Evolutionary conservation across 2,888 invertebrate genomes (phyloP), one percentile per base, ranked within the genome.

Genomic region (Apoda limacodes): DNA sequence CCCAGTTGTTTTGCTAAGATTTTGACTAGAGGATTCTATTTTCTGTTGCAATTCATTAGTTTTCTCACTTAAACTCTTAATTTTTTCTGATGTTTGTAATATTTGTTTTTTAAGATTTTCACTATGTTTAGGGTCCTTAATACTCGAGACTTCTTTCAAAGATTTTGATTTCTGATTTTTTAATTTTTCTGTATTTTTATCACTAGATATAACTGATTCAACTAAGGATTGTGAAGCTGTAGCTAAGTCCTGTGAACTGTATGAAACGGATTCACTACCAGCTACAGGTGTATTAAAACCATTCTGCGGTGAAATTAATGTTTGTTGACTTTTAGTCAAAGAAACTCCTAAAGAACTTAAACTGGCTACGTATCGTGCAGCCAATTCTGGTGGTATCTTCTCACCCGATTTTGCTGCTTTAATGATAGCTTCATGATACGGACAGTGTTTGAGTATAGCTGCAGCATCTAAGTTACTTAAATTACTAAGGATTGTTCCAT

Each of bases 301-400:
- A 13, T 68, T 68, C 30, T 62, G 55, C 3, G 59, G 42, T 0
- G 61, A 60, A 5, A 51, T 46, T 1, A 63, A 45, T 2, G 46
- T 50, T 32, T 75, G 70, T 13, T 71, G 61, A n/a, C 56, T 68
- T 34, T 81, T 81, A 5, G 74, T 71, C 4, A 85, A 56, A 9
- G 82, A 74, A 0, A 72, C 71, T 0, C 82, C 84, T 20, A 84
- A 56, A 24, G 82, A 72, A 28, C 76, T 82, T 1, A 84, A 50
- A 15, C 84, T 82, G 1, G 82, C 78, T 0, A 82, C 74, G 40
- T 84, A 85, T 31, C 70, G 81, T 1, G 82, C 75, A 1, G 80
- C 82, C 7, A 82, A 36, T 3, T 76, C 78, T 5, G 74, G 61
- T 1, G 85, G 83, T 2, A 80, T 72, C 31, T 57, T 69, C 12